Evolutionary conservation across 2,797 vertebrate species (phyloP), one percentile per base, ranked within the genome.

Genomic region (Hydrolagus colliei): DNA sequence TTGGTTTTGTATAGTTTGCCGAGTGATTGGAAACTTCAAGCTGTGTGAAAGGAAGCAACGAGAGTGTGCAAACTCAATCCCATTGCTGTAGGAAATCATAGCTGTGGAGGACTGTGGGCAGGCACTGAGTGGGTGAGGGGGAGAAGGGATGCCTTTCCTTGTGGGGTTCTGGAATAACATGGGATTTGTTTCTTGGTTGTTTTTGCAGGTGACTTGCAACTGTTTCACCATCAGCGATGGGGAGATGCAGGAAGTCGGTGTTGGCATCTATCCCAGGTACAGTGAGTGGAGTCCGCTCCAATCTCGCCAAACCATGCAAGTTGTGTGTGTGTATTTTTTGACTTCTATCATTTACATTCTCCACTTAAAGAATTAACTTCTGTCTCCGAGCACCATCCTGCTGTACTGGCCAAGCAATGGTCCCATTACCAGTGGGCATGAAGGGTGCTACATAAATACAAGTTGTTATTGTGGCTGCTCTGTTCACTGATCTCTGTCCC

Each of bases 211-310:
- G 90, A 97, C 95, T 73, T 97, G 97, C 92, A 99, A 99, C 93
- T 96, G 96, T 90, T 99, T 99, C 92, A 97, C 95, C 91, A 95
- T 99, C 92, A 97, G 97, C 91, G 96, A 98, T 14, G 95, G 94
- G 35, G 97, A 99, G 92, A 95, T 98, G 92, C 96, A 96, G 89
- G 96, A 97, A 92, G 92, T 96, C 87, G 97, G 95, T 90, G 96
- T 98, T 88, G 98, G 97, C 87, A 93, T 99, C 0, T 99, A 98
- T 93, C 97, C 97, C 87, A 98, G 97, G 98, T 98, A 95, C 91
- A 86, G 35, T 62, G 65, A 41, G 32, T 35, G 32, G 32, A 68
- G 1, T n/a, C 75, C n/a, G 65, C 2, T 16, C 8, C 62, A 73
- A 27, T 27, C 61, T 52, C n/a, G 16, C 27, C 27, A 68, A 16